Evolutionary conservation across 2,888 invertebrate genomes (phyloP).

Genomic region (Lochmaea capreae): DNA sequence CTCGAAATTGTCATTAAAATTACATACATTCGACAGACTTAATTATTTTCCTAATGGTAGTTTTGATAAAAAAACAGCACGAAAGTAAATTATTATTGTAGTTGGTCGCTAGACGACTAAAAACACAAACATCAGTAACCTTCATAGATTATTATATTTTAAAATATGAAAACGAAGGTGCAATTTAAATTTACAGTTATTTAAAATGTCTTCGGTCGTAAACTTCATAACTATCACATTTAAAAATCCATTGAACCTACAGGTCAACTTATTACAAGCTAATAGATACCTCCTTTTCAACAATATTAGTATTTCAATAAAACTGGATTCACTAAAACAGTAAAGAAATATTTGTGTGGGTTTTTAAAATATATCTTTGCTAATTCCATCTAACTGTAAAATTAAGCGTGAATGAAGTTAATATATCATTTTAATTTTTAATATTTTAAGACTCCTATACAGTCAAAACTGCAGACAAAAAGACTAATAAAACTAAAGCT

Average conservation of each 20-base stretch:
- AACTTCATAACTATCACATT: not conserved
- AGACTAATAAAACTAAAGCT: too few species aligned
- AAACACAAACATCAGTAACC: too few species aligned
- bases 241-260: not conserved
- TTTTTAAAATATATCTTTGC: not conserved
- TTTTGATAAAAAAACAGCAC: too few species aligned
- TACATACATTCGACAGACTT: too few species aligned
- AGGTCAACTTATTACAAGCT: constrained; percentile 1
- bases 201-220: not conserved
- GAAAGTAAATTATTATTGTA: too few species aligned
- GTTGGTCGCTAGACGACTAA: too few species aligned
- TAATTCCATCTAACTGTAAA: not conserved
- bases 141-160: too few species aligned
- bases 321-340: constrained; percentile 8
- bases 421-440: not conserved
- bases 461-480: not conserved
- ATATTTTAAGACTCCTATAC: not conserved
- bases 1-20: too few species aligned
- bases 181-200: too few species aligned
- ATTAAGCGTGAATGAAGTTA: not conserved
- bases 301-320: constrained; percentile 1
- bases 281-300: not conserved
- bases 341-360: constrained; percentile 7
- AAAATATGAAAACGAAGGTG: too few species aligned
- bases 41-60: too few species aligned